Evolutionary conservation across 1,140 invertebrate genomes (phyloP), one percentile per base, ranked within the genome.

Genomic region (Bombus polaris): DNA sequence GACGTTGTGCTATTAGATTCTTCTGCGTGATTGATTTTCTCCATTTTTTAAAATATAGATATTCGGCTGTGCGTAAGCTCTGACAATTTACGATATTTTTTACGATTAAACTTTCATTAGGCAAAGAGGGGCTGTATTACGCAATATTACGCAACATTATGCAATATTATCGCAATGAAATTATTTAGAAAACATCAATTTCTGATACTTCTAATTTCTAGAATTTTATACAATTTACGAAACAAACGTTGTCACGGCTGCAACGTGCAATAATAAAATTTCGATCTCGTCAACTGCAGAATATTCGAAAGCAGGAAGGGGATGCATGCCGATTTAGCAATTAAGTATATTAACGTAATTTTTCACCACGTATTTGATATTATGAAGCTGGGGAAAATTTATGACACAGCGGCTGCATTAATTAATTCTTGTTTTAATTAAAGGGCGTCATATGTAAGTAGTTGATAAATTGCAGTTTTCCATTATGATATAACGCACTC

Each of bases 401-500:
- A 74, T 53, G 32, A 44, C 18, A 47, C 37, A 37, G 6, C 35
- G 59, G 18, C 28, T 53, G 39, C 39, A 65, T 75, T 82, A 82
- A 82, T 82, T 82, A 75, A 82, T 75, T n/a, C 32, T 25, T 25
- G 12, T 66, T 82, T 82, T 66, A 82, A 82, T 82, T 82, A 82
- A 75, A 44, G 15, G 59, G 32, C 66, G 71, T 44, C 25, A 25
- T 18, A n/a, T 47, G n/a, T 73, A 53, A 82, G 71, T 74, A 53
- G 39, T 28, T 82, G 81, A 82, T 53, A 66, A 82, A 82, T 82
- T 68, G 42, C 57, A 47, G 42, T 75, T 82, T 75, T 82, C 81
- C 72, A 82, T 82, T 82, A 59, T 9, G 72, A 47, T 53, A 22
- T 75, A 37, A 66, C 32, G 42, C 25, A 22, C 2, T 12, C 32